Evolutionary conservation across 2,113 vertebrate species (phyloP).

Genomic region (Ptilorrhoa leucosticta): DNA sequence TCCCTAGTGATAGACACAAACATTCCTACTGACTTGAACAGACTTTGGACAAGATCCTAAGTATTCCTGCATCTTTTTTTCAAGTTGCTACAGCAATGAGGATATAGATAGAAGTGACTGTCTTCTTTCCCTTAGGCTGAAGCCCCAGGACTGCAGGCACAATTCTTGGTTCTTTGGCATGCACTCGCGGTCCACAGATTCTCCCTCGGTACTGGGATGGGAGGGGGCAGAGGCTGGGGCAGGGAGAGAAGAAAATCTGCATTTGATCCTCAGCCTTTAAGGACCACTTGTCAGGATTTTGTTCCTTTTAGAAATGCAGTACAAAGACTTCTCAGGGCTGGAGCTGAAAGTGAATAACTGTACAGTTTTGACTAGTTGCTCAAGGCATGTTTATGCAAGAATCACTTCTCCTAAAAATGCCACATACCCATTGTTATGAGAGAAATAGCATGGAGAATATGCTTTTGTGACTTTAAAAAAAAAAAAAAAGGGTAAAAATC

Average conservation of each 20-base stretch:
- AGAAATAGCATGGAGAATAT: neutral
- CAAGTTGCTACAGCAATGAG: neutral
- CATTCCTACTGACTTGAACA: neutral
- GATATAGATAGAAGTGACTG: fast-evolving
- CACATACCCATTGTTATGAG: neutral
- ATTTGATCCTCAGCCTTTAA: neutral
- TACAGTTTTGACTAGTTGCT: neutral
- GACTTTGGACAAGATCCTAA: neutral
- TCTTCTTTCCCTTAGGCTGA: neutral
- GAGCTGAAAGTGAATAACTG: neutral
- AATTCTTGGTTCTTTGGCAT: neutral
- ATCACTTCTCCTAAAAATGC: neutral
- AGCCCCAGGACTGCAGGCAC: neutral
- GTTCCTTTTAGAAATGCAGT: neutral
- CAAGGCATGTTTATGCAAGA: neutral
- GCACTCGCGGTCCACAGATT: fast-evolving
- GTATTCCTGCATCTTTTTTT: neutral
- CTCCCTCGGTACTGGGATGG: neutral
- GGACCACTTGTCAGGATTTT: neutral
- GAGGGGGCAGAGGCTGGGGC: neutral
- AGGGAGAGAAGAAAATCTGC: neutral
- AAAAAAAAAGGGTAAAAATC: neutral
- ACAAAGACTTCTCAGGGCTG: neutral
- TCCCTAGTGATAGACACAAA: neutral
- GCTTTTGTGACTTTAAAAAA: neutral